Conservation (phyloP, 2,113 vertebrate genomes). For the Antechinus stuartii region DNA sequence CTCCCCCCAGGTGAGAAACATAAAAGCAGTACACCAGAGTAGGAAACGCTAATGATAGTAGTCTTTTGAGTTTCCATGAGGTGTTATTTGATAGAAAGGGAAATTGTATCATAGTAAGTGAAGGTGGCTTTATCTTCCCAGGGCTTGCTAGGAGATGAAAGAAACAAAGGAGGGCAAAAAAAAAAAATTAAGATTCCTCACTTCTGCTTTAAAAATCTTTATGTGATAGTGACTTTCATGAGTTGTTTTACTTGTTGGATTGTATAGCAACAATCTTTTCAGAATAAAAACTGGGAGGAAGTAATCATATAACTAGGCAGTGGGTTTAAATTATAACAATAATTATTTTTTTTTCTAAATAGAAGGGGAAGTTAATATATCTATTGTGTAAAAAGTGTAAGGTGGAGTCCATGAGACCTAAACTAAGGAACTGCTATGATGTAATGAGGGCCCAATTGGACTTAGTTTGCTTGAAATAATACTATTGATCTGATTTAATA, state of each 20-base stretch:
- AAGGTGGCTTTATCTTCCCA: not conserved
- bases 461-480: not conserved
- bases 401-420: not conserved
- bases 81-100: not conserved
- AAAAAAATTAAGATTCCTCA: not conserved
- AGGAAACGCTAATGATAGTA: not conserved
- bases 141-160: not conserved
- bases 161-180: not conserved
- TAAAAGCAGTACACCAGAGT: not conserved
- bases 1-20: not conserved
- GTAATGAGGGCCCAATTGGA: not conserved
- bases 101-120: not conserved
- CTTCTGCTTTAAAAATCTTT: not conserved
- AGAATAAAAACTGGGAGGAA: not conserved
- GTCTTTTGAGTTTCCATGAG: not conserved
- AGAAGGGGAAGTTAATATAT: not conserved
- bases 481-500: not conserved
- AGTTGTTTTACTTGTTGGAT: not conserved
- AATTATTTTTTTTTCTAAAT: not conserved
- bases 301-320: not conserved
- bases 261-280: not conserved
- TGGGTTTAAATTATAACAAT: not conserved
- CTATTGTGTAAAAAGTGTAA: not conserved
- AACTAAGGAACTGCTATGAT: not conserved
- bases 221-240: not conserved